phyloP scores from a whole-genome alignment of 2,797 vertebrate genomes.

The Channa striata region DNA sequence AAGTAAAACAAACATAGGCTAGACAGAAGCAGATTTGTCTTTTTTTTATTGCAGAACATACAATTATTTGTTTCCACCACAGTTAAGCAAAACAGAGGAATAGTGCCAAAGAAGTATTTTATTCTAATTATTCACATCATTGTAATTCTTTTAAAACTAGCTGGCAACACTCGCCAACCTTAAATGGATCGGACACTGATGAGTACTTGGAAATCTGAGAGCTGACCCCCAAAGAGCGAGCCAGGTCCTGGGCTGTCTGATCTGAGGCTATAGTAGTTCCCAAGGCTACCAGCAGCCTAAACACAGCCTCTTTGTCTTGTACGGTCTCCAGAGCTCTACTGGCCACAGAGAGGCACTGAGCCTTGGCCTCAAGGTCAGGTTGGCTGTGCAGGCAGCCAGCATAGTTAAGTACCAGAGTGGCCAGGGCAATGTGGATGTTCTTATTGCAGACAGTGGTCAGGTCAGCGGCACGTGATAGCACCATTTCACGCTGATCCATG shows the following conservation, averaged over 20 bases:
- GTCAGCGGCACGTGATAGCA: slow-evolving; percentile 91
- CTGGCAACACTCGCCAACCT: slow-evolving; percentile 95
- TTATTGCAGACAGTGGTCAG: slow-evolving; percentile 91
- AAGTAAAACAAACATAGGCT: slow-evolving; percentile 50
- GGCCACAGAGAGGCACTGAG: slow-evolving; percentile 95
- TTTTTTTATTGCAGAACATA: slow-evolving; percentile 82
- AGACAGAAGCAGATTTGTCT: slow-evolving; percentile 34
- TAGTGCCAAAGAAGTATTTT: slow-evolving; percentile 58
- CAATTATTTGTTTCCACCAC: slow-evolving; percentile 76
- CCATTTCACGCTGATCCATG: slow-evolving; percentile 91
- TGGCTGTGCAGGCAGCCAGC: slow-evolving; percentile 91
- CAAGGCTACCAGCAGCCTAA: slow-evolving; percentile 96
- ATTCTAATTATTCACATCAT: slow-evolving; percentile 64
- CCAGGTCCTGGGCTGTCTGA: slow-evolving; percentile 91
- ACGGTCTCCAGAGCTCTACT: slow-evolving; percentile 94
- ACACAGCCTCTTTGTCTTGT: slow-evolving; percentile 96
- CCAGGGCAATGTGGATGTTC: slow-evolving; percentile 96
- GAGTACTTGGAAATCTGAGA: slow-evolving; percentile 95
- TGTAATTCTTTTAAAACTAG: slow-evolving; percentile 93
- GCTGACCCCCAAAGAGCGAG: slow-evolving; percentile 93
- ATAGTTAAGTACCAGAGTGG: slow-evolving; percentile 95
- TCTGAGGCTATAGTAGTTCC: slow-evolving; percentile 94
- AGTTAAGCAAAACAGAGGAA: slow-evolving; percentile 69
- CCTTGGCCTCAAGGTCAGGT: slow-evolving; percentile 94
- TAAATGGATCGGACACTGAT: slow-evolving; percentile 91